These are phyloP conservation scores for Drosophila mojavensis DNA, from an alignment of 1,140 invertebrate genomes.

Conservation along the genomic window DNA sequence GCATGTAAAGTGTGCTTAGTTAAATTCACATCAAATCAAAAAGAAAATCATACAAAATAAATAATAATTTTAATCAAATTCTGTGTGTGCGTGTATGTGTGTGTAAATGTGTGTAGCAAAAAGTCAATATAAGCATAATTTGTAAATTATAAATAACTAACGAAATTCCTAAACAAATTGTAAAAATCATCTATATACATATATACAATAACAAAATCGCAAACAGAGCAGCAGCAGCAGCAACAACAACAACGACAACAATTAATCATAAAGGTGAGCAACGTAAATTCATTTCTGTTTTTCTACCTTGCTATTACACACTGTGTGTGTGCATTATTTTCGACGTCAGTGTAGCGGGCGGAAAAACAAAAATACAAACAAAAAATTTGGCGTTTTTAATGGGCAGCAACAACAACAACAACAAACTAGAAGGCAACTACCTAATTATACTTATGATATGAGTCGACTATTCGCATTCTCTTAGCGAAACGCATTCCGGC, in stretches of 20 bases:
- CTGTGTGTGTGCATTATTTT: constrained; percentile 19
- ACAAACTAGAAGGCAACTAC: constrained; percentile 24
- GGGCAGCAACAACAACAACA: constrained; percentile 8
- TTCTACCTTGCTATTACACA: background rate
- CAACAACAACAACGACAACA: constrained; percentile 18
- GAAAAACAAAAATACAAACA: constrained; percentile 5
- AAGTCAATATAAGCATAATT: constrained; percentile 44
- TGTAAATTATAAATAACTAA: constrained; percentile 57
- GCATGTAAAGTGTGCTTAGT: constrained; percentile 57
- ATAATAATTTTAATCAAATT: constrained; percentile 31
- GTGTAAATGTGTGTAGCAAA: constrained; percentile 34
- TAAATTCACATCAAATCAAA: constrained; percentile 58
- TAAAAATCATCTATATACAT: constrained; percentile 35
- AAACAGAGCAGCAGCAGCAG: constrained; percentile 20
- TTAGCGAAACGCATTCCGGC: constrained; percentile 67
- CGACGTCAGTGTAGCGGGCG: constrained; percentile 19
- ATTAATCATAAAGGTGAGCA: constrained; percentile 54
- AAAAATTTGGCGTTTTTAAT: constrained; percentile 22
- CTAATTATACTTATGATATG: constrained; percentile 56
- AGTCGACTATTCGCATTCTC: constrained; percentile 32
- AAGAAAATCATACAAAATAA: constrained; percentile 13
- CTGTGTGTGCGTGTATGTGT: constrained; percentile 17
- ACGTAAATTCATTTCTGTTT: background rate
- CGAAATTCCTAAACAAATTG: constrained; percentile 74
- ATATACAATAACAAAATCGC: constrained; percentile 23